Evolutionary conservation across 2,113 vertebrate species (phyloP).

Genomic region (Dicerorhinus sumatrensis): DNA sequence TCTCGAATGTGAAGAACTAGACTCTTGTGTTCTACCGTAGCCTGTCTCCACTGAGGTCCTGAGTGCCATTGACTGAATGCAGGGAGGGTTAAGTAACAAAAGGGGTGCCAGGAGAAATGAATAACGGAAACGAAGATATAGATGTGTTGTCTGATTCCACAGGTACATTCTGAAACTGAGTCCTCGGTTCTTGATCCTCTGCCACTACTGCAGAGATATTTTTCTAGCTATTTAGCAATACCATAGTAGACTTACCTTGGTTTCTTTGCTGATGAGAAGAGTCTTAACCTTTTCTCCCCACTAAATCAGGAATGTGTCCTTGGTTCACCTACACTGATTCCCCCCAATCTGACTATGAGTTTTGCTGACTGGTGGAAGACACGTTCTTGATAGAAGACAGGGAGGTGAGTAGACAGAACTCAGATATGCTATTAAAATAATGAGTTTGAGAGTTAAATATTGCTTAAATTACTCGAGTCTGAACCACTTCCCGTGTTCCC

Average conservation of each 20-base stretch:
- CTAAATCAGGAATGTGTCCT: not conserved
- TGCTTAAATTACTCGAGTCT: not conserved
- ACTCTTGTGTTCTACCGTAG: not conserved
- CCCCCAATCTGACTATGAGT: not conserved
- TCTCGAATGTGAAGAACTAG: not conserved
- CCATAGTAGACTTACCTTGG: too few relatives aligned
- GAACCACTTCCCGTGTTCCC: not conserved
- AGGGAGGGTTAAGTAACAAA: not conserved
- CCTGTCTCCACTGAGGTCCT: not conserved
- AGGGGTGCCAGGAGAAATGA: not conserved
- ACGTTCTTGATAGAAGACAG: not conserved
- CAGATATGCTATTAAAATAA: not conserved
- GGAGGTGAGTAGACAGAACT: not conserved
- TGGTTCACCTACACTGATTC: not conserved
- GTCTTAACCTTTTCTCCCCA: too few relatives aligned
- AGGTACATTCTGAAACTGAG: too few relatives aligned
- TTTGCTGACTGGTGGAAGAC: not conserved
- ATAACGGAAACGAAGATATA: too few relatives aligned
- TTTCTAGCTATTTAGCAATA: too few relatives aligned
- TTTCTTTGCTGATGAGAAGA: too few relatives aligned
- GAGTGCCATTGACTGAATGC: not conserved
- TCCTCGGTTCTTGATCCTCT: too few relatives aligned
- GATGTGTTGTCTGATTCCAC: too few relatives aligned
- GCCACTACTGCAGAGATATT: too few relatives aligned
- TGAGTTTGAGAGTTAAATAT: not conserved